A percentile compares a stretch with the other conserved stretches of the same genome.
phyloP scores from a whole-genome alignment of 2,113 vertebrate genomes.

The Serinus canaria region DNA sequence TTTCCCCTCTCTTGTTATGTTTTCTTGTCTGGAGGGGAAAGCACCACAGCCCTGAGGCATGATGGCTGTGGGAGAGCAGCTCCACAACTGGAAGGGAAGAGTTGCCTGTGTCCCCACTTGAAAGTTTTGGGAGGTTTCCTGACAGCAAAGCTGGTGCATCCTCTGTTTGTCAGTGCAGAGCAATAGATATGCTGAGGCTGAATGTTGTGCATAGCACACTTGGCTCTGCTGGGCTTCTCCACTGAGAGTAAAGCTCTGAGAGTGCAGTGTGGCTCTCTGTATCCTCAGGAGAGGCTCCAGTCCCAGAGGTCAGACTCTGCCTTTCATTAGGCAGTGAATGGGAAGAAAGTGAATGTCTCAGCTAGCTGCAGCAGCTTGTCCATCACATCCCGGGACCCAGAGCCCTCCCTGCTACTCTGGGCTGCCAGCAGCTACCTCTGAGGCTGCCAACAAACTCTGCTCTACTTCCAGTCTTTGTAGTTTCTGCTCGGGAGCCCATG shows the following conservation, averaged over 20 bases:
- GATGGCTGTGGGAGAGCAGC: not conserved
- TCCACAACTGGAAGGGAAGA: not conserved
- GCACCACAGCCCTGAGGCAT: not conserved
- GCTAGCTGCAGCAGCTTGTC: not conserved
- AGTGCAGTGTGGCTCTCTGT: not conserved
- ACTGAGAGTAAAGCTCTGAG: not conserved
- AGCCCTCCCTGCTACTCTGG: not conserved
- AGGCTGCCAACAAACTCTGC: not conserved
- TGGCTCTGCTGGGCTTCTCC: not conserved
- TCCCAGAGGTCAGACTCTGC: not conserved
- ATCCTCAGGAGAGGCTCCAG: not conserved
- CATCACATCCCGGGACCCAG: accelerated
- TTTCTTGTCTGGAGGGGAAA: not conserved
- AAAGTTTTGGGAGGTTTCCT: not conserved
- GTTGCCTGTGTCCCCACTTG: not conserved
- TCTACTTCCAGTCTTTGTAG: slow-evolving; percentile 3
- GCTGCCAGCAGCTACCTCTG: not conserved
- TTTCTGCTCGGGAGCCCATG: not conserved
- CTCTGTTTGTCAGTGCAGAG: not conserved
- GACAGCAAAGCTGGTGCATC: not conserved
- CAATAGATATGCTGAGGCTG: not conserved
- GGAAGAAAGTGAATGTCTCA: not conserved
- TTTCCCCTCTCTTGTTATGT: not conserved
- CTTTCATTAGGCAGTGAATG: not conserved
- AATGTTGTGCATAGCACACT: not conserved